phyloP scores from a whole-genome alignment of 2,888 invertebrate species.

The Parnassius smintheus region DNA sequence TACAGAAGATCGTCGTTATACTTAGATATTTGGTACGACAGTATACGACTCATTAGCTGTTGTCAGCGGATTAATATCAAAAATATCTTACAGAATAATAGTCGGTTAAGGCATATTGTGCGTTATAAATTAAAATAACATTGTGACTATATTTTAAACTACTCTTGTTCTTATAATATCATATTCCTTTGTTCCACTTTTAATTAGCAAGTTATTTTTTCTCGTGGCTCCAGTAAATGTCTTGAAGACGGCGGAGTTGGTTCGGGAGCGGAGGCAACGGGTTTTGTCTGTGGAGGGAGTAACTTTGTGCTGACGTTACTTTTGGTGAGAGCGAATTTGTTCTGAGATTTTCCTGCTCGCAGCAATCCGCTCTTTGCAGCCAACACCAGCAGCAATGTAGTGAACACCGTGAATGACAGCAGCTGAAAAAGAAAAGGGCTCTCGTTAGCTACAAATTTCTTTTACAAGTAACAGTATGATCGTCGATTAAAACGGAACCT shows the following conservation, averaged over 20 bases:
- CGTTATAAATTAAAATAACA: neutral
- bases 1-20: too few species aligned
- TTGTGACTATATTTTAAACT: too few species aligned
- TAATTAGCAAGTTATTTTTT: neutral
- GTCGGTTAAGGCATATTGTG: neutral
- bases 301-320: constrained; percentile 3
- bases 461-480: too few species aligned
- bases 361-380: constrained; percentile 7
- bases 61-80: too few species aligned
- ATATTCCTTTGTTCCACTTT: neutral
- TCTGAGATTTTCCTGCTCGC: neutral
- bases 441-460: too few species aligned
- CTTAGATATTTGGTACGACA: too few species aligned
- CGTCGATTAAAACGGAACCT: too few species aligned
- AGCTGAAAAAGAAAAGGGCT: neutral
- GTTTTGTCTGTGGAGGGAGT: neutral
- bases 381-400: constrained; percentile 2
- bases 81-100: too few species aligned
- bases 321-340: neutral
- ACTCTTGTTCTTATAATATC: too few species aligned
- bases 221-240: neutral
- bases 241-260: constrained; percentile 5
- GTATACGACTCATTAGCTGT: too few species aligned
- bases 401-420: constrained; percentile 14
- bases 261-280: constrained; percentile 7